Conservation (phyloP, 30 jellyfish, hydroid and myxozoan genomes). For the Aurelia sp. region DNA sequence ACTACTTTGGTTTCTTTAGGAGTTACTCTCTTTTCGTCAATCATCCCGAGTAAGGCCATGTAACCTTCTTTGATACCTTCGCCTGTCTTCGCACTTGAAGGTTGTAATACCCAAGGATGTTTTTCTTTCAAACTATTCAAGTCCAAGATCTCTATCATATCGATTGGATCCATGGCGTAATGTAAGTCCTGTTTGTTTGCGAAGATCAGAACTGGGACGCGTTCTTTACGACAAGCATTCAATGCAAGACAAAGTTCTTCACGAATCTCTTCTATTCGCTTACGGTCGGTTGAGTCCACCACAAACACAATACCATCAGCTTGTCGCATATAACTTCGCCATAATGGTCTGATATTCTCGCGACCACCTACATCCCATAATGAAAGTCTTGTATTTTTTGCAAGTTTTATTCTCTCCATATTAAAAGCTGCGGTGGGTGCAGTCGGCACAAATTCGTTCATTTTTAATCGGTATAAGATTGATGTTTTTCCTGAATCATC, state of each 20-base stretch:
- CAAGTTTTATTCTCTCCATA: slow-evolving; percentile 73
- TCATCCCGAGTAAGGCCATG: slow-evolving; percentile 61
- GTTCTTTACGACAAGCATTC: slow-evolving; percentile 66
- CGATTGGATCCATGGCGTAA: slow-evolving; percentile 72
- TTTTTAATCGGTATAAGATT: slow-evolving; percentile 76
- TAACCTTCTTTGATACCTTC: slow-evolving; percentile 84
- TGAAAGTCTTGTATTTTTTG: slow-evolving; percentile 65
- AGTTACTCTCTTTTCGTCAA: slow-evolving; percentile 56
- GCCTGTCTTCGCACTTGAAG: slow-evolving; percentile 88
- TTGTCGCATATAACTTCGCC: slow-evolving; percentile 91
- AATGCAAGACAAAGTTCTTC: slow-evolving; percentile 70
- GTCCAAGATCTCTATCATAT: slow-evolving; percentile 60
- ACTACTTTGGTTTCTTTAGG: slow-evolving; percentile 30
- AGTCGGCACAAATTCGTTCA: slow-evolving; percentile 80
- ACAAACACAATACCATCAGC: slow-evolving; percentile 96
- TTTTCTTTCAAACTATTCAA: slow-evolving; percentile 58
- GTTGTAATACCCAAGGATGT: slow-evolving; percentile 81
- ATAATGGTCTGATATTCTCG: slow-evolving; percentile 83
- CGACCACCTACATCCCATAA: slow-evolving; percentile 95
- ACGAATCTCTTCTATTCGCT: slow-evolving; percentile 80
- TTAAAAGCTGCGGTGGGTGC: slow-evolving; percentile 92
- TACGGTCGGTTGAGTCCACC: slow-evolving; percentile 79
- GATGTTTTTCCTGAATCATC: slow-evolving; percentile 93
- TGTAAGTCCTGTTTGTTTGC: slow-evolving; percentile 91
- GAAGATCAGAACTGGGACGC: slow-evolving; percentile 82